Evolutionary conservation across 2,113 vertebrate genomes (phyloP).

Genomic region (Equus przewalskii): DNA sequence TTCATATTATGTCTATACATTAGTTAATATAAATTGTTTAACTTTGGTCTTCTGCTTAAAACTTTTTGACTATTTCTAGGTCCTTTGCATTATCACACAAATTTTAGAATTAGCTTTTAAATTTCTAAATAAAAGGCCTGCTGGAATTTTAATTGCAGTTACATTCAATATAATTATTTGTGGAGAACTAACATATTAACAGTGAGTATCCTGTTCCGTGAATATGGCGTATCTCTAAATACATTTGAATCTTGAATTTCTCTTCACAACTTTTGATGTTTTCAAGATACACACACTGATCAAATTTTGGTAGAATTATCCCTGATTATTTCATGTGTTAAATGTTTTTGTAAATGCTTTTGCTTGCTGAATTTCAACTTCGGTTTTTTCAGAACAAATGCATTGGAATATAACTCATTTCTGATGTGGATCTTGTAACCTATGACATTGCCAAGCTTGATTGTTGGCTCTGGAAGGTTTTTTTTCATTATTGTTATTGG

Average conservation of each 20-base stretch:
- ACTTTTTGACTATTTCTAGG: neutral
- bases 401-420: neutral
- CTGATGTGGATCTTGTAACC: neutral
- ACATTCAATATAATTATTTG: neutral
- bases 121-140: neutral
- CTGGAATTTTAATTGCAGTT: neutral
- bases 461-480: neutral
- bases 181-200: neutral
- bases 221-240: neutral
- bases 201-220: neutral
- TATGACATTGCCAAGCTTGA: neutral
- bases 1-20: neutral
- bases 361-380: conserved; percentile 10
- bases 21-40: neutral
- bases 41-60: neutral
- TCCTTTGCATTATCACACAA: neutral
- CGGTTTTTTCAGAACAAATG: neutral
- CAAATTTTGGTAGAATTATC: neutral
- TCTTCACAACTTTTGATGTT: neutral
- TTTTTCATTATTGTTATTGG: neutral
- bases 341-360: neutral
- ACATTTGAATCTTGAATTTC: neutral
- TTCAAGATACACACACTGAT: neutral
- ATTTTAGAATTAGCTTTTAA: neutral
- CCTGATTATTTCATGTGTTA: neutral